Evolutionary conservation across 2,113 vertebrate species (phyloP), one percentile per base, ranked within the genome.

Genomic region (Petromus typicus): DNA sequence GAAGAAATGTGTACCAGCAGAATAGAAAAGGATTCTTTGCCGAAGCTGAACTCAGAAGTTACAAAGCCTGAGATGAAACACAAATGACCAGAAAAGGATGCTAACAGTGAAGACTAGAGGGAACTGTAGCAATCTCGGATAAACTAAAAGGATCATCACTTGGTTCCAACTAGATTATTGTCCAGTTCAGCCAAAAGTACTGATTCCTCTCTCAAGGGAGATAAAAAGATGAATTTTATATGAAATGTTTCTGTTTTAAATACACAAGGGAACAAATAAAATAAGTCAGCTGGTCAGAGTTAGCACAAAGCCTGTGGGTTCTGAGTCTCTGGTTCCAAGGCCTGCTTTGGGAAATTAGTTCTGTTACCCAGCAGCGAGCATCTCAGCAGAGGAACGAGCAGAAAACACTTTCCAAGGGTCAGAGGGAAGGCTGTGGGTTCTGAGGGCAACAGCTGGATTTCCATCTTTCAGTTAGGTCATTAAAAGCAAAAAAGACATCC

Each of bases 401-500:
- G 83, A 87, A 91, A 92, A 56, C 18, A 95, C 37, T 93, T 95
- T 90, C 43, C 88, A 87, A 92, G 61, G 45, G 87, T 96, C 87
- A 89, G 66, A 92, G 54, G 56, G 69, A 93, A 95, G 64, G 59
- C 85, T 90, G 4, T 59, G 48, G 48, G 82, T 85, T 93, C 61
- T 95, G 54, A 95, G 54, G 67, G 37, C 34, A 95, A 66, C 13
- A 63, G 73, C 25, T 66, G 48, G 79, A 82, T 92, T 93, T 86
- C 85, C 69, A 92, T 79, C 71, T 88, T 92, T 95, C 40, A 54
- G 64, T 86, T 79, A 95, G n/a, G 90, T 96, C 78, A 95, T 97
- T 95, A 97, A 94, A 87, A 92, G 78, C 66, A 93, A 63, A 95
- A 92, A 93, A 89, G 23, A 66, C 27, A 88, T 89, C 54, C 90